Conservation (phyloP, 2,797 vertebrate genomes). For the Malurus leucopterus region DNA sequence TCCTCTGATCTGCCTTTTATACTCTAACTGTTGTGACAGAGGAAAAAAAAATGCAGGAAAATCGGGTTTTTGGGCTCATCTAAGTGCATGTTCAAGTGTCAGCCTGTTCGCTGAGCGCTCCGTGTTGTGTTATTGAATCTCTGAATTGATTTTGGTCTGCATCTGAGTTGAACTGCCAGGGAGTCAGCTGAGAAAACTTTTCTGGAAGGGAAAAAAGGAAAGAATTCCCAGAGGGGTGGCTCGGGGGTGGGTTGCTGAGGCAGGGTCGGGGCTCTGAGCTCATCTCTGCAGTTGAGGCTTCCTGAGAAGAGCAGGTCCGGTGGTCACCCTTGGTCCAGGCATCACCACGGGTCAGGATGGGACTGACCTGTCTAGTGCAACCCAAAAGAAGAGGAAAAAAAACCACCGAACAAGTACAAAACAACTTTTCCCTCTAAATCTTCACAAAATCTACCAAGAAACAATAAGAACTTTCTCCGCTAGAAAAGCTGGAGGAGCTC, state of each 20-base stretch:
- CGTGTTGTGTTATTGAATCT: not conserved
- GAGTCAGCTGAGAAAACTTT: not conserved
- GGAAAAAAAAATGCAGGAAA: not conserved
- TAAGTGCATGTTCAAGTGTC: not conserved
- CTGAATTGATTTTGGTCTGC: not conserved
- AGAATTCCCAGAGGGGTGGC: not conserved
- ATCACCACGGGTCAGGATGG: not conserved
- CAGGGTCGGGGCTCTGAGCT: not conserved
- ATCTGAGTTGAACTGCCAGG: not conserved
- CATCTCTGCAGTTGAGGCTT: not conserved
- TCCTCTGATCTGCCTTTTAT: not conserved
- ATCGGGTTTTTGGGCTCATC: not conserved
- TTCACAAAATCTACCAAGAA: not conserved
- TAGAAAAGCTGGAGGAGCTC: not conserved
- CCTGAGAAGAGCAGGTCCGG: not conserved
- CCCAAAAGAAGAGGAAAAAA: not conserved
- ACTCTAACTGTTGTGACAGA: not conserved
- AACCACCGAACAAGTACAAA: not conserved
- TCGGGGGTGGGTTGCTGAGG: not conserved
- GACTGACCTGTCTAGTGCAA: not conserved
- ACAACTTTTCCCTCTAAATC: accelerated
- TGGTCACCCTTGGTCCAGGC: not conserved
- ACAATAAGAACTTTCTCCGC: not conserved
- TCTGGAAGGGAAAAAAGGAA: not conserved
- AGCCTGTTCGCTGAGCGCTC: not conserved